These are phyloP conservation scores for Automeris io DNA, from an alignment of 2,888 invertebrate species.

Conservation along the genomic window DNA sequence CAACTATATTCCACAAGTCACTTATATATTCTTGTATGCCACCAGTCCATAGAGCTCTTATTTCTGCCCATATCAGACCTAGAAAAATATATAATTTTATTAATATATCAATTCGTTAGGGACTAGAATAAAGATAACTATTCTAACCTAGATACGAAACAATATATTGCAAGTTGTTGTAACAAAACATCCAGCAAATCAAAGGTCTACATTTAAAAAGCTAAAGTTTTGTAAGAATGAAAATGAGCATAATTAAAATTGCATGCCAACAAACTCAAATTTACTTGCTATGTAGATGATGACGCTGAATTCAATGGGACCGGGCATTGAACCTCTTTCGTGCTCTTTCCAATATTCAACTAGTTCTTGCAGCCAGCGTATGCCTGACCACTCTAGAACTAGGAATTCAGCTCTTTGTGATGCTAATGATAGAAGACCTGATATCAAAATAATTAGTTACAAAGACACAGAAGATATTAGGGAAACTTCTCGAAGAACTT, in stretches of 20 bases:
- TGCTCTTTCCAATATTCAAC: constrained; percentile 86
- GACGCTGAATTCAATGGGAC: constrained; percentile 88
- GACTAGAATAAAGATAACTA: too few species aligned
- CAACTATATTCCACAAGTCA: constrained; percentile 98
- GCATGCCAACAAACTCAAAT: constrained; percentile 59
- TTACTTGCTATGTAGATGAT: constrained; percentile 92
- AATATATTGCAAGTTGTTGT: too few species aligned
- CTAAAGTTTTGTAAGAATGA: too few species aligned
- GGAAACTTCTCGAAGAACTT: not conserved
- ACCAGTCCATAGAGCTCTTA: constrained; percentile 92
- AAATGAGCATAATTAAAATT: constrained; percentile 10
- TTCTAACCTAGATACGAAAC: too few species aligned
- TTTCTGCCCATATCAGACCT: constrained; percentile 97
- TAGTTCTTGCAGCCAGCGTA: constrained; percentile 84
- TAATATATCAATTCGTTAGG: too few species aligned
- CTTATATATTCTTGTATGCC: constrained; percentile 94
- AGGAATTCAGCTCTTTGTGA: constrained; percentile 94
- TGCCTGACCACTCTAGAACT: constrained; percentile 86
- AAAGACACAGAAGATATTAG: not conserved
- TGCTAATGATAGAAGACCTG: constrained; percentile 94
- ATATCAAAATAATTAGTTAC: not conserved
- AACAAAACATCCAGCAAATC: too few species aligned
- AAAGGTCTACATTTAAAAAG: too few species aligned
- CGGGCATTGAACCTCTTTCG: constrained; percentile 87
- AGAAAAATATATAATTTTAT: too few species aligned